Evolutionary conservation across 2,113 vertebrate genomes (phyloP), one percentile per base, ranked within the genome.

Genomic region (Paraplagusia blochii): DNA sequence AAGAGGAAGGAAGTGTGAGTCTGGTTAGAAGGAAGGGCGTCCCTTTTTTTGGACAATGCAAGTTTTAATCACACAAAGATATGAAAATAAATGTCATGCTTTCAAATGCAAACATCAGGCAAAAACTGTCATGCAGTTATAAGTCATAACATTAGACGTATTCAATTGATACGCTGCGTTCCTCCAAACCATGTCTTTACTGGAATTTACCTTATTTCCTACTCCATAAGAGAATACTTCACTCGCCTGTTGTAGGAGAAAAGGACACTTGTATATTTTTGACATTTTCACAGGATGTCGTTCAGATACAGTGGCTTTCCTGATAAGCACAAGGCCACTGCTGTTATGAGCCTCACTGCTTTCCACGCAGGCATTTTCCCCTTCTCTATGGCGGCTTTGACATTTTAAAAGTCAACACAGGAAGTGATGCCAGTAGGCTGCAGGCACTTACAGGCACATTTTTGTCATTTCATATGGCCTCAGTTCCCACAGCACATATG

Each of bases 201-300:
- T 45, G 33, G 15, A 11, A 36, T 74, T 85, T 87, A 89, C 87
- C 85, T 87, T 83, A 29, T 43, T 48, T 16, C 35, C 75, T 87
- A 89, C 7, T 87, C 85, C 58, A 85, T 82, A 71, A 68, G 65
- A 61, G 84, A 85, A 77, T 86, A 85, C 59, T 49, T 58, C 73
- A 86, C 77, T 22, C 50, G 53, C 76, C 87, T 85, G 84, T 76
- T 62, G 49, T 60, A 49, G 52, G 44, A 51, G 15, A 48, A 67
- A 72, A 72, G 73, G 18, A 77, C 48, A 69, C 19, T 7, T 45
- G 7, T n/a, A 35, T 58, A 29, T 29, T 29, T 29, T 29, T 64
- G 69, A 49, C 50, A 58, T 61, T 69, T n/a, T 35, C 11, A 52
- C 17, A 22, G 3, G 1, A 29, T 0, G 4, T 51, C 0, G 0